Conservation (phyloP, 2,113 vertebrate species). For the Aspiorhynchus laticeps region DNA sequence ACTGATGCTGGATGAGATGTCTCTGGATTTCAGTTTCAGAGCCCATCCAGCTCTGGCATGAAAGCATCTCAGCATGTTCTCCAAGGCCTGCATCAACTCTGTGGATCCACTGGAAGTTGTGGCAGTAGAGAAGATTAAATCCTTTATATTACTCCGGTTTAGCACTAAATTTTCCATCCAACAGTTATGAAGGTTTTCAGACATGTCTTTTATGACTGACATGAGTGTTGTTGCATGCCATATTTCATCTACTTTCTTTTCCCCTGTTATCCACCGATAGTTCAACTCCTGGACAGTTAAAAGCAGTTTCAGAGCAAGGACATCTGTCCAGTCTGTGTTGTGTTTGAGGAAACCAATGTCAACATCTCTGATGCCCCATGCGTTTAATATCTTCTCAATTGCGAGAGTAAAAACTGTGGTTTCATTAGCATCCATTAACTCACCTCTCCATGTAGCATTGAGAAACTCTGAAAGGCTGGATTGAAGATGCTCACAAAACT, state of each 20-base stretch:
- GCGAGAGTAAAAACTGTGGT: conserved; percentile 60
- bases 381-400: conserved; percentile 71
- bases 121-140: conserved; percentile 45
- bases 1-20: conserved; percentile 73
- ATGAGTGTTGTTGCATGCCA: conserved; percentile 60
- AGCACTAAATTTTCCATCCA: conserved; percentile 73
- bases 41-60: conserved; percentile 64
- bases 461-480: conserved; percentile 50
- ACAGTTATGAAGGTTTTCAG: conserved; percentile 73
- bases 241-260: conserved; percentile 58
- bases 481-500: conserved; percentile 65
- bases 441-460: conserved; percentile 55
- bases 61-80: conserved; percentile 69
- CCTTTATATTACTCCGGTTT: conserved; percentile 57
- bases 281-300: conserved; percentile 72
- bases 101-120: conserved; percentile 1
- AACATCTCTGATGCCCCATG: conserved; percentile 63
- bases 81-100: conserved; percentile 41
- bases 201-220: conserved; percentile 70
- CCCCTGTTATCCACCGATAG: conserved; percentile 59
- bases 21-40: conserved; percentile 72
- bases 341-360: conserved; percentile 67
- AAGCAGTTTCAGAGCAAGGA: conserved; percentile 75
- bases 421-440: conserved; percentile 29
- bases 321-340: conserved; percentile 74